These are phyloP conservation scores for Masnerella sp. DNA, from an alignment of 2,888 invertebrate species.

Conservation along the genomic window DNA sequence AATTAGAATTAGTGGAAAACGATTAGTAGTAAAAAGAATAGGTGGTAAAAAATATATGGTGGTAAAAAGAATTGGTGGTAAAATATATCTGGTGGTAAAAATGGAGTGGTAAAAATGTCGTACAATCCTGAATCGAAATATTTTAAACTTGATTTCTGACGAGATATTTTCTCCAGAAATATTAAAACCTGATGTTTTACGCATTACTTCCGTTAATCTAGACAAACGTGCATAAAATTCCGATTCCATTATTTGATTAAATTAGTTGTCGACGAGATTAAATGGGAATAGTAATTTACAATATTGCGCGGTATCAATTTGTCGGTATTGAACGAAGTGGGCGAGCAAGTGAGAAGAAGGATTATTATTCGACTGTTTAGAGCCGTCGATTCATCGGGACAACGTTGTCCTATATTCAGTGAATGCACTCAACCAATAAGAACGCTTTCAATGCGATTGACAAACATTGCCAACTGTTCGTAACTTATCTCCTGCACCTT, in stretches of 20 bases:
- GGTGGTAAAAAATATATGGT: too few relatives aligned
- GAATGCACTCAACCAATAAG: conserved; percentile 51
- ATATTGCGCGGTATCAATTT: conserved; percentile 55
- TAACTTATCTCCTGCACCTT: conserved; percentile 41
- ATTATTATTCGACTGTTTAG: conserved; percentile 51
- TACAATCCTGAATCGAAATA: too few relatives aligned
- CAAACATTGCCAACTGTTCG: conserved; percentile 46
- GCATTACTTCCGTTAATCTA: conserved; percentile 16
- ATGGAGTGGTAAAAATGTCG: too few relatives aligned
- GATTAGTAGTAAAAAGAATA: too few relatives aligned
- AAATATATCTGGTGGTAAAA: too few relatives aligned
- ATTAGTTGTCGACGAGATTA: conserved; percentile 43
- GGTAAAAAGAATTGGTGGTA: too few relatives aligned
- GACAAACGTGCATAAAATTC: conserved; percentile 32
- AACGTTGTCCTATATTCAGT: conserved; percentile 44
- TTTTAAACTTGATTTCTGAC: too few relatives aligned
- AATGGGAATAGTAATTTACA: conserved; percentile 52
- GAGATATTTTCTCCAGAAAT: too few relatives aligned
- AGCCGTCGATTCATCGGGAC: conserved; percentile 46
- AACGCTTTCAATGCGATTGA: conserved; percentile 52
- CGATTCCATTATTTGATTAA: conserved; percentile 45
- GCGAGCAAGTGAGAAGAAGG: conserved; percentile 28
- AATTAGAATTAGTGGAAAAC: too few relatives aligned
- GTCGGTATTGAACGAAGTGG: conserved; percentile 43
- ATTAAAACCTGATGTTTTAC: conserved; percentile 37